A percentile compares a stretch with the other conserved stretches of the same genome.
phyloP scores from a whole-genome alignment of 2,113 vertebrate genomes.

The Cryptomyrus ogoouensis region DNA sequence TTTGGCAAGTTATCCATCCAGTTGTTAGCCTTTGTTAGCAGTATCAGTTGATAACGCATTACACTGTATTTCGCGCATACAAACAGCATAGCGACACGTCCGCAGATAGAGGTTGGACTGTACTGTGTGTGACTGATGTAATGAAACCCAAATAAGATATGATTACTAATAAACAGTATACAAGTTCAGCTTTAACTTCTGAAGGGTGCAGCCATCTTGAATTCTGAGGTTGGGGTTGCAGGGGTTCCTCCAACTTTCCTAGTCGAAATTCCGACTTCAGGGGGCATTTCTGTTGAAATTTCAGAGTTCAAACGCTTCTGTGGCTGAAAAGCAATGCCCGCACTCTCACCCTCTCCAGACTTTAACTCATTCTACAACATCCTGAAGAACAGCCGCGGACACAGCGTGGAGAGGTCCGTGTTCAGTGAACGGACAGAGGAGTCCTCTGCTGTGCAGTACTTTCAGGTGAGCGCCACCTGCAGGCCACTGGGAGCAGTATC shows the following conservation, averaged over 20 bases:
- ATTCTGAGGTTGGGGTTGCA: neutral
- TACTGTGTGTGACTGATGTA: neutral
- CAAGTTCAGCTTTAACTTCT: neutral
- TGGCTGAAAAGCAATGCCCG: neutral
- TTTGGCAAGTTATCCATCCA: neutral
- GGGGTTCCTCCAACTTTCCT: neutral
- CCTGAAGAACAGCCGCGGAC: slow-evolving; percentile 82
- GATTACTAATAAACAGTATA: neutral
- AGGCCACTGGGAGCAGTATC: neutral
- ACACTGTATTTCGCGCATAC: neutral
- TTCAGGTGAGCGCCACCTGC: slow-evolving; percentile 70
- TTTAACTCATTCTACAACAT: slow-evolving; percentile 94
- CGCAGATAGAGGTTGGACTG: neutral
- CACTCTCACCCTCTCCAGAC: slow-evolving; percentile 55
- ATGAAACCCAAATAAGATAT: neutral
- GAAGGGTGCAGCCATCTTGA: neutral
- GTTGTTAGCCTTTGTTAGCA: neutral
- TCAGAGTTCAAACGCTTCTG: neutral
- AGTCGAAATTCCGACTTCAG: neutral
- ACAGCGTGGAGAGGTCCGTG: slow-evolving; percentile 71
- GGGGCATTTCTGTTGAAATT: neutral
- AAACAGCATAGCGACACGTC: neutral
- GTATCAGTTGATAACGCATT: neutral
- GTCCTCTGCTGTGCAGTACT: slow-evolving; percentile 94
- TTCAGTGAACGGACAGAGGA: slow-evolving; percentile 94